phyloP scores from a whole-genome alignment of 2,888 invertebrate genomes.

The Amphipyra berbera region DNA sequence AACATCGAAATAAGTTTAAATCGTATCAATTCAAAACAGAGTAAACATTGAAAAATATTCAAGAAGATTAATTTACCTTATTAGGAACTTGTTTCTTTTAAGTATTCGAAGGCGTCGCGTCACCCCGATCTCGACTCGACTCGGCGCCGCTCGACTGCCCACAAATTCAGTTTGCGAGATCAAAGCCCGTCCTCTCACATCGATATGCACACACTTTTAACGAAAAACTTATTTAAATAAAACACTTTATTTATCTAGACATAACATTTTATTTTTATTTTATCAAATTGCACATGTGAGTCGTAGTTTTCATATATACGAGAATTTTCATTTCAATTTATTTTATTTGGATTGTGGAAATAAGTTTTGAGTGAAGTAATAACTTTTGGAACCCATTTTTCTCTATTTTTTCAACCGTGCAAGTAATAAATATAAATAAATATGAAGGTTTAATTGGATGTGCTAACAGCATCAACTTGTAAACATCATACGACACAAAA shows the following conservation, averaged over 20 bases:
- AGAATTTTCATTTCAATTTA: constrained; percentile 5
- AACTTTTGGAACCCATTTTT: neutral
- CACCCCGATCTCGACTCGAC: constrained; percentile 19
- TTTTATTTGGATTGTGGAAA: neutral
- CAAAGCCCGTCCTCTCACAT: constrained; percentile 55
- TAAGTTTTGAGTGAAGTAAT: neutral
- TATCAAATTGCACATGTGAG: constrained; percentile 19
- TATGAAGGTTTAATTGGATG: no score
- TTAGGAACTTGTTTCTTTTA: constrained; percentile 12
- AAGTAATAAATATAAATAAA: no score
- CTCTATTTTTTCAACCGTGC: no score
- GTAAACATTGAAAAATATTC: neutral
- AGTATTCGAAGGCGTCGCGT: constrained; percentile 28
- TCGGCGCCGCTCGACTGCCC: constrained; percentile 56
- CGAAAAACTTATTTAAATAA: constrained; percentile 66
- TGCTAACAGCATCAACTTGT: no score
- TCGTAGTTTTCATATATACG: neutral
- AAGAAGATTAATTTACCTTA: constrained; percentile 17
- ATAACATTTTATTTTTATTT: no score
- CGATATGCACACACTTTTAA: constrained; percentile 58
- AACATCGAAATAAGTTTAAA: neutral
- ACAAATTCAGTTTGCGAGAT: constrained; percentile 59
- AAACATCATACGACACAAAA: no score
- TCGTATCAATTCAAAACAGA: neutral
- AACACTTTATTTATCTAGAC: constrained; percentile 50